A percentile compares a stretch with the other conserved stretches of the same genome.
These are phyloP conservation scores for Drosophila varians DNA, from an alignment of 1,140 invertebrate genomes.

Conservation along the genomic window DNA sequence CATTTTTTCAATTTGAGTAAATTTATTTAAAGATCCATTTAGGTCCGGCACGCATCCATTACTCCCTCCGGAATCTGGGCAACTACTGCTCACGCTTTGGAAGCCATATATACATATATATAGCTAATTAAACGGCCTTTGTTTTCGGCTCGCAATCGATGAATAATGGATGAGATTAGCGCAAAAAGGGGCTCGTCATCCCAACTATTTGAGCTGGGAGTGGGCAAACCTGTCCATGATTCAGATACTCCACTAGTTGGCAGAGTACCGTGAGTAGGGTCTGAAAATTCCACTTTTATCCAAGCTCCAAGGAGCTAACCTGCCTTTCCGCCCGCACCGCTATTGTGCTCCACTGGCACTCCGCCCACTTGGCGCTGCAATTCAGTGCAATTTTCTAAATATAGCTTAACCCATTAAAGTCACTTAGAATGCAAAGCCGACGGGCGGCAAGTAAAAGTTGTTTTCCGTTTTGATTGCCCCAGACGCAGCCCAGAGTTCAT, in stretches of 20 bases:
- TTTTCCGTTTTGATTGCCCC: slow-evolving; percentile 23
- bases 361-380: slow-evolving; percentile 32
- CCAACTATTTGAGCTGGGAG: too few relatives aligned
- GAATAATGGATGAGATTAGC: slow-evolving; percentile 1
- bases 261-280: not conserved
- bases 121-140: slow-evolving; percentile 23
- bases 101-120: too few relatives aligned
- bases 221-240: slow-evolving; percentile 25
- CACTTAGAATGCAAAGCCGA: slow-evolving; percentile 54
- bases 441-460: slow-evolving; percentile 31
- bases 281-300: not conserved
- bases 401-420: slow-evolving; percentile 73
- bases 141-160: slow-evolving; percentile 22
- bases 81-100: too few relatives aligned
- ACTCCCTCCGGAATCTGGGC: slow-evolving; percentile 1
- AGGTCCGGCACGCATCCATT: slow-evolving; percentile 17
- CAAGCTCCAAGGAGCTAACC: not conserved
- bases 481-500: slow-evolving; percentile 53
- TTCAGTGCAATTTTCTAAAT: slow-evolving; percentile 62
- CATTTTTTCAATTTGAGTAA: not conserved
- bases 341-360: slow-evolving; percentile 30
- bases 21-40: not conserved
- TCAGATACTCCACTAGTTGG: slow-evolving; percentile 1
- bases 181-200: slow-evolving; percentile 44
- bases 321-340: slow-evolving; percentile 18